Evolutionary conservation across 2,113 vertebrate genomes (phyloP).

Genomic region (Physeter macrocephalus): DNA sequence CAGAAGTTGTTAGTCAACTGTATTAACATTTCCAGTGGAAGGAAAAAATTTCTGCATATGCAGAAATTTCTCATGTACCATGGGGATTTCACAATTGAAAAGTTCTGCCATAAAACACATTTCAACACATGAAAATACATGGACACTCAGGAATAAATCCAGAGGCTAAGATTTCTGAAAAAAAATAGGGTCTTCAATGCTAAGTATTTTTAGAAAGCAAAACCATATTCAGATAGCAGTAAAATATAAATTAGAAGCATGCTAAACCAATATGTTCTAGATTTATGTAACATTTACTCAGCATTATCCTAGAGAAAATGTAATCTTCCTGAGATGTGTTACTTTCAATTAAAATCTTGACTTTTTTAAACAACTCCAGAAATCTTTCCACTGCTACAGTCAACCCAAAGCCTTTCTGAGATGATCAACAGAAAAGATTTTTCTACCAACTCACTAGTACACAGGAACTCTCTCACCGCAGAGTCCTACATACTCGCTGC

Average conservation of each 20-base stretch:
- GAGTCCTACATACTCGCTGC: neutral
- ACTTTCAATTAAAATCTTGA: slow-evolving; percentile 53
- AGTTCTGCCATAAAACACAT: slow-evolving; percentile 48
- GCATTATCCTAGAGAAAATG: slow-evolving; percentile 31
- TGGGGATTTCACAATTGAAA: slow-evolving; percentile 46
- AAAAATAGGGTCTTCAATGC: neutral
- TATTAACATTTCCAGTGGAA: slow-evolving; percentile 56
- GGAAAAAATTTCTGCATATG: slow-evolving; percentile 23
- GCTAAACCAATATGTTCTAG: slow-evolving; percentile 46
- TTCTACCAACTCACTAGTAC: neutral
- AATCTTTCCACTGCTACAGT: neutral
- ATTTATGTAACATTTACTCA: slow-evolving; percentile 54
- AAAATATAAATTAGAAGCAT: slow-evolving; percentile 35
- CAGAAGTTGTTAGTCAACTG: slow-evolving; percentile 48
- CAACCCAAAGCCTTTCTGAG: slow-evolving; percentile 12
- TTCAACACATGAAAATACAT: slow-evolving; percentile 34
- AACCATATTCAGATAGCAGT: slow-evolving; percentile 44
- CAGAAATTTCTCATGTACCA: slow-evolving; percentile 39
- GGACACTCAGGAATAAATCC: slow-evolving; percentile 18
- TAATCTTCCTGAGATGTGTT: slow-evolving; percentile 36
- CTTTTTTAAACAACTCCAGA: slow-evolving; percentile 41
- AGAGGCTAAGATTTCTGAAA: neutral
- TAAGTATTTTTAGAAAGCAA: slow-evolving; percentile 35
- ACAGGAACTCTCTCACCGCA: neutral
- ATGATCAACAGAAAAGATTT: slow-evolving; percentile 1